Conservation (phyloP, 1,140 invertebrate species). For the Heterodera schachtii region DNA sequence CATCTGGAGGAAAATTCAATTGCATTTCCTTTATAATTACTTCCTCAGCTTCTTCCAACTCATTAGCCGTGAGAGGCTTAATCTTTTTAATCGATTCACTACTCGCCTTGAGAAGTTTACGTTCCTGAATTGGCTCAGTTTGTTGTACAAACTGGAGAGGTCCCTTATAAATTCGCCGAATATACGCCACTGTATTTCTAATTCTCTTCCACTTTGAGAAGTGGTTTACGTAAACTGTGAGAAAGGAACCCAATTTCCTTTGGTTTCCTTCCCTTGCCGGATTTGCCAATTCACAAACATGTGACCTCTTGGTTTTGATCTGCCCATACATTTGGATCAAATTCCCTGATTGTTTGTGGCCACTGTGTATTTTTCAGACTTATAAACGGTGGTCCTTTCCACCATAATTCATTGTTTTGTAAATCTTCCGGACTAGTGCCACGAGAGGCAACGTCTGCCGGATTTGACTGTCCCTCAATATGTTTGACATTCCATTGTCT, state of each 20-base stretch:
- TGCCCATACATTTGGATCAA: background rate
- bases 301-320: background rate
- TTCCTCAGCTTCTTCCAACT: too few species aligned
- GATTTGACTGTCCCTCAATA: background rate
- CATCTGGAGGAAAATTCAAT: too few species aligned
- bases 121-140: background rate
- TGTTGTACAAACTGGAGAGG: too few species aligned
- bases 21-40: too few species aligned
- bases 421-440: background rate
- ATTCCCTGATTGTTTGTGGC: background rate
- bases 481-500: background rate
- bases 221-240: background rate
- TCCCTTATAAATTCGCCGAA: too few species aligned
- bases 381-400: background rate
- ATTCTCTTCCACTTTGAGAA: background rate
- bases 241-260: background rate
- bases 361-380: background rate
- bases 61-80: too few species aligned
- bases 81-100: too few species aligned
- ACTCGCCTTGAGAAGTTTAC: background rate
- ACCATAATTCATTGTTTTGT: background rate
- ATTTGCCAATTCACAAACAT: background rate
- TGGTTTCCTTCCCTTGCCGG: background rate
- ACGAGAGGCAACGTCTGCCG: constrained; percentile 1
- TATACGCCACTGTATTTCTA: constrained; percentile 1